Evolutionary conservation across 2,888 invertebrate genomes (phyloP).

Genomic region (Empis livida): DNA sequence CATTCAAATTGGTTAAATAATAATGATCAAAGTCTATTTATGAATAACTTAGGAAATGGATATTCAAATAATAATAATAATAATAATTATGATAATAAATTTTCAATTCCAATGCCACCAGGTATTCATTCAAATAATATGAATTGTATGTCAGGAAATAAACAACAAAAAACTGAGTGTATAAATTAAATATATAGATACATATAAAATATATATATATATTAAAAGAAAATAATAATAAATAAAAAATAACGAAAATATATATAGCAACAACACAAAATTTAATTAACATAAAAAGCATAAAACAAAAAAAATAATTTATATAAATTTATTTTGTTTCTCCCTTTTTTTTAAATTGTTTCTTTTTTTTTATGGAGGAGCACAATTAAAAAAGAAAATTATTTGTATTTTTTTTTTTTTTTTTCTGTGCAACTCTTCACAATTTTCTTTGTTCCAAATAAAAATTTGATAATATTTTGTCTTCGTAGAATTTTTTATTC

Average conservation of each 20-base stretch:
- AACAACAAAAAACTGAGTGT: slow-evolving; percentile 25
- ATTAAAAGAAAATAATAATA: too few relatives aligned
- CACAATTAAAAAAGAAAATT: too few relatives aligned
- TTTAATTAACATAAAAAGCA: too few relatives aligned
- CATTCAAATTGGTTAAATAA: slow-evolving; percentile 24
- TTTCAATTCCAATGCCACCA: slow-evolving; percentile 23
- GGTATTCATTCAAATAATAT: slow-evolving; percentile 23
- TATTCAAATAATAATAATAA: slow-evolving; percentile 22
- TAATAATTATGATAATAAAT: slow-evolving; percentile 19
- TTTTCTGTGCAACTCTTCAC: too few relatives aligned
- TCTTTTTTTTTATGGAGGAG: too few relatives aligned
- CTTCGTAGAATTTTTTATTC: too few relatives aligned
- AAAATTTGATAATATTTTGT: too few relatives aligned
- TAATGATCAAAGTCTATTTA: slow-evolving; percentile 22
- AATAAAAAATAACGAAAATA: too few relatives aligned
- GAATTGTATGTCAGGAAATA: slow-evolving; percentile 15
- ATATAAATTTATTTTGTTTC: not conserved
- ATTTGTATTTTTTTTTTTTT: too few relatives aligned
- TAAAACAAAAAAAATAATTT: not conserved
- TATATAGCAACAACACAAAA: too few relatives aligned
- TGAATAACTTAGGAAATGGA: slow-evolving; percentile 25
- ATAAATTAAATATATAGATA: slow-evolving; percentile 21
- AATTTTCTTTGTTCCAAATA: too few relatives aligned
- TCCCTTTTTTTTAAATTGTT: too few relatives aligned
- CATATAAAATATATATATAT: not conserved